Evolutionary conservation across 2,113 vertebrate species (phyloP).

Genomic region (Nymphicus hollandicus): DNA sequence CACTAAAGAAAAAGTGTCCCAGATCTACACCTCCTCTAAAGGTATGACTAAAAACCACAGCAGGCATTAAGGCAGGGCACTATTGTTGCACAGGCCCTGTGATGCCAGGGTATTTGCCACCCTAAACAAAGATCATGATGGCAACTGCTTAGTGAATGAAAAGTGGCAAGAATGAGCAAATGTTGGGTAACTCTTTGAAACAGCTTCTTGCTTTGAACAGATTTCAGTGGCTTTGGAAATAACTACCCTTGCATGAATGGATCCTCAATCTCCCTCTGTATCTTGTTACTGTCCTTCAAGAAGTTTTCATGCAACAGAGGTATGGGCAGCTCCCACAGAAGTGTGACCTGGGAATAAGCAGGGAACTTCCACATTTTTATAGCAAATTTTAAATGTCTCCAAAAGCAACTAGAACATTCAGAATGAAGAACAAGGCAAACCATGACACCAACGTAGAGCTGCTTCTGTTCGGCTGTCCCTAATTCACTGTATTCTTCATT

Average conservation of each 20-base stretch:
- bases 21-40: not conserved
- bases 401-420: not conserved
- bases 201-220: not conserved
- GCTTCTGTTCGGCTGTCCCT: not conserved
- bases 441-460: not conserved
- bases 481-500: slow-evolving; percentile 23
- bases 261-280: not conserved
- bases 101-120: not conserved
- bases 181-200: not conserved
- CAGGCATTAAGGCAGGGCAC: not conserved
- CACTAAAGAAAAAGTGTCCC: not conserved
- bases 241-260: not conserved
- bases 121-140: not conserved
- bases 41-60: not conserved
- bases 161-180: not conserved
- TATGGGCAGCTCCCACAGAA: not conserved
- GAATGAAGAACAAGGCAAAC: not conserved
- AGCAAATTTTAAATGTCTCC: not conserved
- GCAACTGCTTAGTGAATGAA: not conserved
- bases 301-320: not conserved
- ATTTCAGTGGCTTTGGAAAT: not conserved
- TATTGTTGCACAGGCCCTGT: not conserved
- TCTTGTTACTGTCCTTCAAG: not conserved
- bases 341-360: not conserved
- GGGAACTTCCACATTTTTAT: not conserved